Evolutionary conservation across 1,140 invertebrate genomes (phyloP), one percentile per base, ranked within the genome.

Genomic region (Cherax quadricarinatus): DNA sequence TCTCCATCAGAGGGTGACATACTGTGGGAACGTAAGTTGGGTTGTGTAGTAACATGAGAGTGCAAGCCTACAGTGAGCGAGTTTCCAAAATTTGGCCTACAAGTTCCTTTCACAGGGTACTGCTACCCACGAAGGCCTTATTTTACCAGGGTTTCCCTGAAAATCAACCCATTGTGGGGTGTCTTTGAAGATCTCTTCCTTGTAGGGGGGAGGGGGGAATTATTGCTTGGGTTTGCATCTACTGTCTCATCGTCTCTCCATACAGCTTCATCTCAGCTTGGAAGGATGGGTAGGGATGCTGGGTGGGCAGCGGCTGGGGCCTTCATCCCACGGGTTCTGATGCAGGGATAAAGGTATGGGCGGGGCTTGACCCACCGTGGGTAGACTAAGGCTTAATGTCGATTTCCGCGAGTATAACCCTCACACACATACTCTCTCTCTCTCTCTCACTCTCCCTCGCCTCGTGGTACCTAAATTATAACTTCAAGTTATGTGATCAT

Each of bases 401-500:
- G 83, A 48, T 49, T 48, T 30, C 60, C 83, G 16, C 30, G 83
- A 85, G 60, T 70, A 85, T 24, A 41, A n/a, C 60, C 5, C 70
- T 30, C 70, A 24, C 70, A 75, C 70, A 24, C 70, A 75, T n/a
- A 75, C 70, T 4, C 70, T 4, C 70, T 24, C 3, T 24, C n/a
- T 4, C 70, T 30, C 24, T 18, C 73, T 21, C 53, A 21, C 24
- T 48, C n/a, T 49, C 41, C 88, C 49, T n/a, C 21, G 24, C 48
- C 70, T 30, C 70, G 24, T 75, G 70, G n/a, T 9, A 30, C 66
- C 81, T 90, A 30, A 90, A 57, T 90, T 90, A 90, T 85, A 79
- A 41, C 82, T 53, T 78, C 53, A 90, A 90, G 84, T 90, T 85
- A 85, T 85, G 88, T 30, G 82, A 90, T 90, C 88, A 90, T 84